A percentile compares a stretch with the other conserved stretches of the same genome.
phyloP scores from a whole-genome alignment of 2,888 invertebrate genomes.

The Spicauda simplicius region DNA sequence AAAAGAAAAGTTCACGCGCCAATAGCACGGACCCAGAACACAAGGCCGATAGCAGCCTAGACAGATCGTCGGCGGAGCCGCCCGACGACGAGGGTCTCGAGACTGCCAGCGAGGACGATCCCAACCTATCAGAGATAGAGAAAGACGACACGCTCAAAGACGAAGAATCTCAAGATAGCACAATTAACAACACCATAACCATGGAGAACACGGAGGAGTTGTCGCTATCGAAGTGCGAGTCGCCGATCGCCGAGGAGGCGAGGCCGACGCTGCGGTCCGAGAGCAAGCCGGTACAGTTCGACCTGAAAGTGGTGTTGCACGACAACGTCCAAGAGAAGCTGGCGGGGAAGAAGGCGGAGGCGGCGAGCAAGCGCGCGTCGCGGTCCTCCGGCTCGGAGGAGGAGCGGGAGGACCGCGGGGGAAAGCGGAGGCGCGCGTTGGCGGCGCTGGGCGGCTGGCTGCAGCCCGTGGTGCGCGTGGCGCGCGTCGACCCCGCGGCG shows the following conservation, averaged over 20 bases:
- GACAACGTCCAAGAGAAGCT: constrained; percentile 46
- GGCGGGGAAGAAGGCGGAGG: constrained; percentile 47
- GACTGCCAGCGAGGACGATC: constrained; percentile 66
- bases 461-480: constrained; percentile 88
- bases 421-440: constrained; percentile 50
- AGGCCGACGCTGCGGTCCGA: constrained; percentile 32
- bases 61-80: constrained; percentile 65
- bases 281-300: constrained; percentile 52
- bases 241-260: constrained; percentile 39
- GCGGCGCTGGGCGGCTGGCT: constrained; percentile 72
- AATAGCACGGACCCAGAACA: constrained; percentile 59
- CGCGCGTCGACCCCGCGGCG: constrained; percentile 81
- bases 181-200: constrained; percentile 3
- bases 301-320: constrained; percentile 56
- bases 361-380: constrained; percentile 50
- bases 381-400: constrained; percentile 60
- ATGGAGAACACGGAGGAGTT: constrained; percentile 33
- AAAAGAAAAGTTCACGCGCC: constrained; percentile 64
- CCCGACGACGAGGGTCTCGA: constrained; percentile 56
- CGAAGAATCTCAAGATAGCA: constrained; percentile 28
- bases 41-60: constrained; percentile 61
- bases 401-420: constrained; percentile 53
- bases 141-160: constrained; percentile 51
- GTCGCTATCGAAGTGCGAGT: constrained; percentile 40
- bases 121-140: constrained; percentile 54